Evolutionary conservation across 2,888 invertebrate genomes (phyloP).

Genomic region (Epinotia nisella): DNA sequence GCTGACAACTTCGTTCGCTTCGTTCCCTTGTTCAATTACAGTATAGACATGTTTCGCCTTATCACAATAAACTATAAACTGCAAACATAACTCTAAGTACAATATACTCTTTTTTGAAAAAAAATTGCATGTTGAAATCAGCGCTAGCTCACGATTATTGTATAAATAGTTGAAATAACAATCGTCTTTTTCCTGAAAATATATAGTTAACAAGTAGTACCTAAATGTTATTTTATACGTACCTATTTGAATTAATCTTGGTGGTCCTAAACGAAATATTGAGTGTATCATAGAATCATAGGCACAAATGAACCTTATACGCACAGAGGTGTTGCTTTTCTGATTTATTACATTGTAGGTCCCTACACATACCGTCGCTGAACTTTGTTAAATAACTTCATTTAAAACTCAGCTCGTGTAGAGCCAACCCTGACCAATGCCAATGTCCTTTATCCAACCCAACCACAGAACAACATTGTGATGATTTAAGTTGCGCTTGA

Average conservation of each 20-base stretch:
- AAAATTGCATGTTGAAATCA: no score
- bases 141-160: background rate
- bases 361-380: background rate
- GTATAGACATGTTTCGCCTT: no score
- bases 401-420: background rate
- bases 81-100: no score
- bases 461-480: constrained; percentile 69
- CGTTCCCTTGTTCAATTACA: no score
- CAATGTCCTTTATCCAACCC: constrained; percentile 70
- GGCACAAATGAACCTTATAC: background rate
- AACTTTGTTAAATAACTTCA: no score
- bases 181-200: background rate
- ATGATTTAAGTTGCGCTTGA: constrained; percentile 74
- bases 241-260: background rate
- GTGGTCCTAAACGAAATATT: background rate
- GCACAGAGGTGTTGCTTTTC: background rate
- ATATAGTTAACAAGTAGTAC: background rate
- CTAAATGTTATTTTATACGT: background rate
- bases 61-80: no score
- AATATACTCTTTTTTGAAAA: no score
- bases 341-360: background rate
- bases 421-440: constrained; percentile 60
- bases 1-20: no score
- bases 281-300: background rate
- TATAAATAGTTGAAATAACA: background rate